Evolutionary conservation across 2,888 invertebrate genomes (phyloP).

Genomic region (Calameuta filiformis): DNA sequence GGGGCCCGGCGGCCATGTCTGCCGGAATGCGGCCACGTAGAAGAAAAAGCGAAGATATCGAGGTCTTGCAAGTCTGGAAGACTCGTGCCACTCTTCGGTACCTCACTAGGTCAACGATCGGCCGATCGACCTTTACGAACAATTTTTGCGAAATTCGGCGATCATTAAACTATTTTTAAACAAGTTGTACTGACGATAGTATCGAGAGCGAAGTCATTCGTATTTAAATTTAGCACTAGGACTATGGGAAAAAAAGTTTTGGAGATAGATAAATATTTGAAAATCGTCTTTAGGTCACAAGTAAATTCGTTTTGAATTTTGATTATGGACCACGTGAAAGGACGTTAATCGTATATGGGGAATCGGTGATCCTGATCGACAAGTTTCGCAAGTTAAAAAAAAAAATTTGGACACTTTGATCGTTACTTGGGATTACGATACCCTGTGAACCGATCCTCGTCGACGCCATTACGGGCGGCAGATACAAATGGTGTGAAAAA

Average conservation of each 20-base stretch:
- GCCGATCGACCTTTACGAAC: background rate
- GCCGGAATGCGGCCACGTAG: slow-evolving; percentile 24
- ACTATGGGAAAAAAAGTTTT: background rate
- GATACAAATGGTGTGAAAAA: background rate
- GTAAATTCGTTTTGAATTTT: too few relatives aligned
- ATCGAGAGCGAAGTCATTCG: background rate
- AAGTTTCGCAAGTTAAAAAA: background rate
- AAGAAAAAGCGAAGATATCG: slow-evolving; percentile 23
- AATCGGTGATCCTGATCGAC: background rate
- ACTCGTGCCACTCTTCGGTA: slow-evolving; percentile 18
- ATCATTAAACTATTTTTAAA: background rate
- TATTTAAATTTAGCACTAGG: background rate
- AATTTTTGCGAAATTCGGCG: slow-evolving; percentile 1
- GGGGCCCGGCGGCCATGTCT: slow-evolving; percentile 8
- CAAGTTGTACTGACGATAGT: background rate
- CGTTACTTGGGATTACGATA: background rate
- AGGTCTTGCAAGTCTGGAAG: slow-evolving; percentile 11
- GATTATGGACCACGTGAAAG: background rate
- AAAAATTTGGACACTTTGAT: background rate
- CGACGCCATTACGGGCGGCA: background rate
- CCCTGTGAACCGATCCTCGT: background rate
- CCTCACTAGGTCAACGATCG: slow-evolving; percentile 23
- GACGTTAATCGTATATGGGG: background rate
- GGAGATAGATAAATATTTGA: background rate
- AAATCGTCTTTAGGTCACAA: background rate